Conservation (phyloP, 1,140 invertebrate species). For the Pogonus chalceus region DNA sequence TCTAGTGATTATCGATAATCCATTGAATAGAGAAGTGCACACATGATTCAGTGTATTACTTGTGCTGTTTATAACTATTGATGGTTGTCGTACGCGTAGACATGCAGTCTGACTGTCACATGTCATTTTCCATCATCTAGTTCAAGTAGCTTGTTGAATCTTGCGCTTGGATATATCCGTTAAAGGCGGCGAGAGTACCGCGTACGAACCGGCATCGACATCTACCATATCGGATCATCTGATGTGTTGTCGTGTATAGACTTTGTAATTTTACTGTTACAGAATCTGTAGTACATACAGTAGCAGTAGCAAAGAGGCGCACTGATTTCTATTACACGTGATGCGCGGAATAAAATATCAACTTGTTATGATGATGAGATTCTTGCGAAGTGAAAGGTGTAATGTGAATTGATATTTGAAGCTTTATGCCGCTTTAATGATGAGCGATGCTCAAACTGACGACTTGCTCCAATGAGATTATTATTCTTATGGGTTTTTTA, state of each 20-base stretch:
- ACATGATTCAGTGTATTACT: too few species aligned
- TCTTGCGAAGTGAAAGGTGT: not conserved
- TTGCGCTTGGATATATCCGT: too few species aligned
- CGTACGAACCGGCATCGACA: not conserved
- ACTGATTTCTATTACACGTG: slow-evolving; percentile 1
- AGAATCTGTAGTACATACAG: too few species aligned
- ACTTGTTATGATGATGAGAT: not conserved
- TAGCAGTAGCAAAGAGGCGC: too few species aligned
- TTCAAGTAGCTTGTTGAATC: not conserved
- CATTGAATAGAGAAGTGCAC: too few species aligned
- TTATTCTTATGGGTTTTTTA: too few species aligned
- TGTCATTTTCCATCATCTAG: slow-evolving; percentile 5
- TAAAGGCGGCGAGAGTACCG: not conserved
- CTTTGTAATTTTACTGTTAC: too few species aligned
- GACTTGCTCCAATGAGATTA: too few species aligned
- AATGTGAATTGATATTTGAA: not conserved
- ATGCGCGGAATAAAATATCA: not conserved
- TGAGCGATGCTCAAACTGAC: too few species aligned
- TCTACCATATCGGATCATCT: slow-evolving; percentile 2
- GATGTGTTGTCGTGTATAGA: not conserved
- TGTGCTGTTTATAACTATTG: too few species aligned
- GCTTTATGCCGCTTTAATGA: too few species aligned
- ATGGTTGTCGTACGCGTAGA: not conserved
- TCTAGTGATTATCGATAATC: too few species aligned
- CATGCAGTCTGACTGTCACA: not conserved